Evolutionary conservation across 2,797 vertebrate genomes (phyloP).

Genomic region (Sitta carolinensis): DNA sequence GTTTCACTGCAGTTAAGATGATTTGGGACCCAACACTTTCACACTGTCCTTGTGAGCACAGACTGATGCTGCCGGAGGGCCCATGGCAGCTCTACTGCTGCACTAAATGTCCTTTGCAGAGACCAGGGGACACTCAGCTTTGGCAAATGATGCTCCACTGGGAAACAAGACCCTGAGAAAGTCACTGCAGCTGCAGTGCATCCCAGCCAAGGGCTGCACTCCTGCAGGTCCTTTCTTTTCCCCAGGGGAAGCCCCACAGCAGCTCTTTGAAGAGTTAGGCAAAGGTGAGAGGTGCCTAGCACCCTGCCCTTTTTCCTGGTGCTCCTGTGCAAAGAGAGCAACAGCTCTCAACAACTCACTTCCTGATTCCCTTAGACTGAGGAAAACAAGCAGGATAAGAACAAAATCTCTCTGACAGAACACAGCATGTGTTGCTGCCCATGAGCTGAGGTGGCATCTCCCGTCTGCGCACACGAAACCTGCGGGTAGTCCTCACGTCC

Average conservation of each 20-base stretch:
- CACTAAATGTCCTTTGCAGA: neutral
- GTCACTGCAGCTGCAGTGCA: neutral
- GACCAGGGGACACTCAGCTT: neutral
- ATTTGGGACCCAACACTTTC: neutral
- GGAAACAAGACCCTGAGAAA: neutral
- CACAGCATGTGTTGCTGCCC: rapidly evolving
- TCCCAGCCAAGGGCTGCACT: neutral
- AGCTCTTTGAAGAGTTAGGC: neutral
- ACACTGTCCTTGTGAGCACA: neutral
- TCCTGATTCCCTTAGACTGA: neutral
- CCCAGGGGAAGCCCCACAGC: neutral
- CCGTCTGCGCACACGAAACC: rapidly evolving
- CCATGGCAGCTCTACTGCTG: neutral
- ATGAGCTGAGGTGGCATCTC: neutral
- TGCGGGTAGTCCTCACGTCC: neutral
- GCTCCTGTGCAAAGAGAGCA: neutral
- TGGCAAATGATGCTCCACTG: neutral
- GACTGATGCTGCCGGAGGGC: rapidly evolving
- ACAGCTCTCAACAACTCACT: neutral
- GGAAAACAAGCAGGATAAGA: neutral
- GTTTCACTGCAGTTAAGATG: neutral
- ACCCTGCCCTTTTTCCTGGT: neutral
- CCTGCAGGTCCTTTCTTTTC: neutral
- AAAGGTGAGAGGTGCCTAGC: rapidly evolving
- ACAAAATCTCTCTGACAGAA: neutral